Base-by-base conservation (phyloP, 23 tunicate species). In the Phallusia fumigata region DNA sequence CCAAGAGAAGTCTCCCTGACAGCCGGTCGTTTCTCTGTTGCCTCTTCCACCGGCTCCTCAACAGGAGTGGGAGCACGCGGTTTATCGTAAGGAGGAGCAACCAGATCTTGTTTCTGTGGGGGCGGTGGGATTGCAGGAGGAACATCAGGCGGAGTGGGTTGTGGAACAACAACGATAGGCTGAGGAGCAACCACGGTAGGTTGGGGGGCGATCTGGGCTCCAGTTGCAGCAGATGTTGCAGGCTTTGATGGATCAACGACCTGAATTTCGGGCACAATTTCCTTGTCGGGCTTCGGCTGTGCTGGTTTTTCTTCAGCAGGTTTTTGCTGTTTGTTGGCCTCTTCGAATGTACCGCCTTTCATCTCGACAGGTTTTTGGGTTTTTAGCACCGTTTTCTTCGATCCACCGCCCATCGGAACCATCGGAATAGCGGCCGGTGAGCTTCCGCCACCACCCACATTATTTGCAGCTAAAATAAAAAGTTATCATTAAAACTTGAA, bases 1-100 rank as follows among this genome's bases (percentile, higher is more conserved):
- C 91, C 91, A 12, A 87, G 69, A 18, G 91, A 87, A 19, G 91
- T 87, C 40, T 87, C 91, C 52, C 36, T 64, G 2, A 83, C 86
- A 5, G 79, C 86, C 30, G 79, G 64, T 74, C 74, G 47, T 30
- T 31, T 24, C 32, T 82, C 73, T 30, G 6, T 19, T 53, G 50
- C 35, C 31, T 53, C 83, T n/a, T 51, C 53, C 19, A 12, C 5
- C 26, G 22, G 31, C 44, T 19, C 40, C 40, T 30, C n/a, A 21
- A 22, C 53, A 21, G 58, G 81, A 78, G 83, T 18, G 19, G 75
- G 45, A 53, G 73, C 28, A 21, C 69, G 26, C 69, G 26, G 75
- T 80, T 80, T 31, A 19, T 33, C 30, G 16, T 36, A 65, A 58
- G 69, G 69, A 24, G 69, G 69, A 47, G 86, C 80, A 12, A 36